Evolutionary conservation across 2,797 vertebrate species (phyloP), one percentile per base, ranked within the genome.

Genomic region (Aulostomus chinensis): DNA sequence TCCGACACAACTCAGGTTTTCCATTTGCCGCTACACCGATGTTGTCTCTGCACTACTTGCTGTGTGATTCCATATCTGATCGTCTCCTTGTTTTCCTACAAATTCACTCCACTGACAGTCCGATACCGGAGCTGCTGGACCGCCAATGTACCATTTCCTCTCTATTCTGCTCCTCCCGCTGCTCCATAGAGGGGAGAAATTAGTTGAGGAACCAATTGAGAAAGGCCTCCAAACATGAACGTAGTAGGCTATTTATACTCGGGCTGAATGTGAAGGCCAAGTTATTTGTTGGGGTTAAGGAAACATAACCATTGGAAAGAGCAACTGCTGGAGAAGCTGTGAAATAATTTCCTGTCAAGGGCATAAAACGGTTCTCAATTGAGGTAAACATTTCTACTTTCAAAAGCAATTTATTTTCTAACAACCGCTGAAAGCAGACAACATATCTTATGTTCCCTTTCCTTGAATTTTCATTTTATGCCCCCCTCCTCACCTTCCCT

Each of bases 381-480:
- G 85, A 80, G 81, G 83, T 86, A 88, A 89, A 89, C 84, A 86
- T 86, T 87, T 87, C 76, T 82, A 84, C 83, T 87, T 88, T 88
- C 84, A 84, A 83, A 85, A 87, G 84, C 82, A 89, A 88, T 91
- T 88, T 87, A 88, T 87, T 89, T 89, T 76, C 70, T 83, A 87
- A 85, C 85, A 88, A 81, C 79, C 58, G 52, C 86, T 86, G 78
- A 86, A 87, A 86, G 82, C 68, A 85, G 84, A 88, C 83, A 88
- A 88, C 83, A 86, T 85, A 87, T 86, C 81, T 86, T 76, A 82
- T 90, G 85, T 85, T 86, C 65, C 81, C 68, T 84, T 83, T 60
- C 76, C 70, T 72, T 68, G 78, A 86, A 81, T 86, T 90, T 85
- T 84, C 81, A 84, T 88, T 85, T 83, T 68, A 54, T 51, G 46